Base-by-base conservation (phyloP, 2,113 vertebrate species). In the Podocnemis expansa region DNA sequence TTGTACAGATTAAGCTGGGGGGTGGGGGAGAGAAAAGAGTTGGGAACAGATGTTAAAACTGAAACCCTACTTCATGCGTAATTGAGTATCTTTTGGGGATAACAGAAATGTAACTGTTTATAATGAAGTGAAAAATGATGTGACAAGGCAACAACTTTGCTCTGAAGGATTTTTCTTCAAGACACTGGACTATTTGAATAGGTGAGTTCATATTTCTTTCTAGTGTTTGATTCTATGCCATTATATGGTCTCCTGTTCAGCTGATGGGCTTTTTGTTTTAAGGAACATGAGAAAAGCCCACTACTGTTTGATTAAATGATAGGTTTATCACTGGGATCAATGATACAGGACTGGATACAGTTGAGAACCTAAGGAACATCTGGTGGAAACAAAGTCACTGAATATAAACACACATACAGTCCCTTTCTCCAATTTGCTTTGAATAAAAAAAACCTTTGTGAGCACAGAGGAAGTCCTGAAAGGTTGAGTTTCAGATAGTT, bases 361-460 rank as follows among this genome's bases (percentile, higher is more conserved):
- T 87, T 55, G 80, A 27, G 7, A 43, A 25, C 16, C 21, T 70
- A 3, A 49, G 6, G 34, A 52, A 11, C 31, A 38, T 38, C 54
- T 73, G 51, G 34, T 54, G 38, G 38, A 78, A 45, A 84, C 27
- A 27, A 10, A 78, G 9, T 52, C 41, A 58, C 51, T 78, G 10
- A 45, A 7, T n/a, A 8, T n/a, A 29, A 76, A 67, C 55, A 56
- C 25, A 52, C 0, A n/a, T 6, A n/a, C 0, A 47, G 10, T 1
- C 38, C 60, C 38, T 38, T 82, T n/a, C 31, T 5, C 51, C 51
- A 51, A 51, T 4, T 3, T 1, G n/a, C 10, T 19, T 17, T 67
- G 22, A 58, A 78, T 22, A 78, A 49, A 91, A 87, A 0, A 3
- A 1, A 0, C 25, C 41, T 4, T 80, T 25, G 10, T 4, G 14